These are phyloP conservation scores for Agrotis ipsilon DNA, from an alignment of 2,888 invertebrate genomes.

Conservation along the genomic window DNA sequence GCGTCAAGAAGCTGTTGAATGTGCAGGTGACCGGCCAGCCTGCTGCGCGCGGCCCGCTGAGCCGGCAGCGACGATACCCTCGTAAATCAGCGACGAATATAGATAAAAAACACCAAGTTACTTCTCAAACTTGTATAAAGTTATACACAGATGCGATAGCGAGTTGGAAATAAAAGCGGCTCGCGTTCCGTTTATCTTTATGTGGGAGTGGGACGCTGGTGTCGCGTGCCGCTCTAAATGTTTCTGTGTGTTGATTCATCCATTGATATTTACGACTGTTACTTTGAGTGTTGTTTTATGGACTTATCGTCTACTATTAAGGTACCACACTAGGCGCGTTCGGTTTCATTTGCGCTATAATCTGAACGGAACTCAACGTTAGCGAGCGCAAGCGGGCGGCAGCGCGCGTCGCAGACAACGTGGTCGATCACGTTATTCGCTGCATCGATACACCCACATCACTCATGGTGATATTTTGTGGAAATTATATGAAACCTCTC, in stretches of 20 bases:
- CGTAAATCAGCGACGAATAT: constrained; percentile 34
- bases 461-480: not conserved
- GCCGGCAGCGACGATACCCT: constrained; percentile 9
- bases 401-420: not conserved
- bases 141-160: constrained; percentile 45
- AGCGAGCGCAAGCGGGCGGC: not conserved
- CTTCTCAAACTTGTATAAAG: constrained; percentile 30
- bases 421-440: not conserved
- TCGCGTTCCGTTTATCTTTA: constrained; percentile 39
- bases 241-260: constrained; percentile 24
- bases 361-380: not conserved
- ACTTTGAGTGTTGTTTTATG: constrained; percentile 27
- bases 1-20: constrained; percentile 49
- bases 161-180: constrained; percentile 32
- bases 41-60: constrained; percentile 1
- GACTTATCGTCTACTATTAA: constrained; percentile 11
- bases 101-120: constrained; percentile 54
- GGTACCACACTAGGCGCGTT: not conserved
- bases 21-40: constrained; percentile 12
- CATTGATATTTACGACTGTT: constrained; percentile 34
- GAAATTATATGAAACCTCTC: not conserved
- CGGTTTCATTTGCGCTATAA: constrained; percentile 12
- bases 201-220: not conserved
- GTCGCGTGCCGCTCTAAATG: not conserved
- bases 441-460: not conserved